Evolutionary conservation across 2,888 invertebrate species (phyloP).

Genomic region (Steinernema scapterisci): DNA sequence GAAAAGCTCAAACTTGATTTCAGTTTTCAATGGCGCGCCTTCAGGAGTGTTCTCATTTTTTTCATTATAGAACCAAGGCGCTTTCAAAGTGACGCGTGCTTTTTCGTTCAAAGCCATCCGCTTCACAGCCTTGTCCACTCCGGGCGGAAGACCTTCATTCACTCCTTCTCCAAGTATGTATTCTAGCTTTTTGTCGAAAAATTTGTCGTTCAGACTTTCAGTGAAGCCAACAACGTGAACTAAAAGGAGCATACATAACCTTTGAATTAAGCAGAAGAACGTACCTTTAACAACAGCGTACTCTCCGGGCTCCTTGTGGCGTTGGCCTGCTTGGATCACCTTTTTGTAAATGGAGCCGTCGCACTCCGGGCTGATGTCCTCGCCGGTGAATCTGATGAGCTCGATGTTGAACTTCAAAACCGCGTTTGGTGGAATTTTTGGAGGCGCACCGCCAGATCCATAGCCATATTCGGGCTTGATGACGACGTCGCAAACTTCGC

Average conservation of each 20-base stretch:
- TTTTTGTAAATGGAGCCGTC: slow-evolving; percentile 81
- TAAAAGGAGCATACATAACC: slow-evolving; percentile 65
- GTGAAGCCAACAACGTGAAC: slow-evolving; percentile 76
- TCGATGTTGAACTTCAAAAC: slow-evolving; percentile 84
- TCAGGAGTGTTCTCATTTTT: slow-evolving; percentile 68
- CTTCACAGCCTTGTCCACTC: slow-evolving; percentile 81
- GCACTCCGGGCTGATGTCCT: slow-evolving; percentile 83
- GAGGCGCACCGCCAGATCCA: slow-evolving; percentile 81
- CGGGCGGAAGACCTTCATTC: slow-evolving; percentile 76
- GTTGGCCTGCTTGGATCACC: slow-evolving; percentile 76
- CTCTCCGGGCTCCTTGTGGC: slow-evolving; percentile 79
- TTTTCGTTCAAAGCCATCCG: slow-evolving; percentile 76
- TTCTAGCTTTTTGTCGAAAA: slow-evolving; percentile 82
- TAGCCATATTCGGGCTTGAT: slow-evolving; percentile 90
- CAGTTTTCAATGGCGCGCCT: slow-evolving; percentile 76
- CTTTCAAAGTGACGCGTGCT: slow-evolving; percentile 51
- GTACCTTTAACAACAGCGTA: slow-evolving; percentile 83
- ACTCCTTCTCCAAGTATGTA: slow-evolving; percentile 85
- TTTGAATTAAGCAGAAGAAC: slow-evolving; percentile 37
- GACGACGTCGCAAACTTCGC: slow-evolving; percentile 76
- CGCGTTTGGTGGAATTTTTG: slow-evolving; percentile 85
- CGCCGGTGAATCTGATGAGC: slow-evolving; percentile 68
- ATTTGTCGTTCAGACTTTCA: slow-evolving; percentile 68
- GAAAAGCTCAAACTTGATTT: slow-evolving; percentile 81
- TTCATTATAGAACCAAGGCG: slow-evolving; percentile 56